Evolutionary conservation across 1,140 invertebrate genomes (phyloP).

Genomic region (Philotrypesis tridentata): DNA sequence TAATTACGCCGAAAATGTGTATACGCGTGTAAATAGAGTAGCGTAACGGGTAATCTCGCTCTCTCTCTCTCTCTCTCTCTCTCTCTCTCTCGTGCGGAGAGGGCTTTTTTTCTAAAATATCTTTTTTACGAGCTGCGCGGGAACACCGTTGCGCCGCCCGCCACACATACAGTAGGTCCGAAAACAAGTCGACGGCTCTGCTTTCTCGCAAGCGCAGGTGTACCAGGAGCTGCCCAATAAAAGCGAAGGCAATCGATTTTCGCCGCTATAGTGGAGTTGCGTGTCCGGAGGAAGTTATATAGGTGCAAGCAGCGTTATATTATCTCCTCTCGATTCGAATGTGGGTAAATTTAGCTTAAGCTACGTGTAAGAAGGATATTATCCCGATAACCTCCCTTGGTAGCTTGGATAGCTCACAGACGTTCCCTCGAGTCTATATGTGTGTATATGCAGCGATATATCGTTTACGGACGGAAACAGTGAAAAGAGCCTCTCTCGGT

Average conservation of each 20-base stretch:
- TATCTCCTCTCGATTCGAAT: too few relatives aligned
- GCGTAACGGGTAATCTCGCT: too few relatives aligned
- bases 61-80: too few relatives aligned
- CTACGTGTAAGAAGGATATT: too few relatives aligned
- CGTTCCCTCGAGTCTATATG: neutral
- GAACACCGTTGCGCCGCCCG: neutral
- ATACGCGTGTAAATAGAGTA: too few relatives aligned
- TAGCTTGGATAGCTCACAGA: slow-evolving; percentile 22
- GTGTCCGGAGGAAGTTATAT: slow-evolving; percentile 20
- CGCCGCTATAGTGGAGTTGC: neutral
- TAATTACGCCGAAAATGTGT: slow-evolving; percentile 17
- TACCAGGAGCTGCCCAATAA: neutral
- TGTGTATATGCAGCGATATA: too few relatives aligned
- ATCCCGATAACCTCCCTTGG: too few relatives aligned
- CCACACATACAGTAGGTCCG: neutral
- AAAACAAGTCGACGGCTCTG: neutral
- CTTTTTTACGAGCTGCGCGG: neutral
- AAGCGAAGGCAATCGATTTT: slow-evolving; percentile 11
- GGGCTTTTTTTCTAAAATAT: neutral
- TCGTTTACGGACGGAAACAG: slow-evolving; percentile 33
- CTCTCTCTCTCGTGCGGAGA: too few relatives aligned
- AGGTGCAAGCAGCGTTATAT: too few relatives aligned
- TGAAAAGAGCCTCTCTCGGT: neutral
- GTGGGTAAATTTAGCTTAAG: too few relatives aligned
- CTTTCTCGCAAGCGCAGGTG: slow-evolving; percentile 11